Evolutionary conservation across 2,888 invertebrate species (phyloP).

Genomic region (Globia sparganii): DNA sequence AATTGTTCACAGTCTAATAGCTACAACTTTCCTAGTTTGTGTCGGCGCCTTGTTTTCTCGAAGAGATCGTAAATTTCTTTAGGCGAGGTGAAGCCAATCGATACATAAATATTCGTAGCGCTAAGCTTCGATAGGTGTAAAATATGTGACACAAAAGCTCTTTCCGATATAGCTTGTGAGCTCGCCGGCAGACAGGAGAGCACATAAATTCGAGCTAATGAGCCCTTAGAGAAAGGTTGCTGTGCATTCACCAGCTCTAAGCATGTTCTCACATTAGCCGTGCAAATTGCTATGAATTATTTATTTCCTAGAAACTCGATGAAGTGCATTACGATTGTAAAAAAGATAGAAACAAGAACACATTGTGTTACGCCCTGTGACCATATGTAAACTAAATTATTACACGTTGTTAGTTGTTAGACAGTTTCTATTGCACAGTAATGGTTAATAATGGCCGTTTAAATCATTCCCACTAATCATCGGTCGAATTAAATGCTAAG

Average conservation of each 20-base stretch:
- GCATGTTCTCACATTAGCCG: conserved; percentile 83
- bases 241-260: conserved; percentile 73
- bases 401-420: conserved; percentile 65
- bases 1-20: conserved; percentile 87
- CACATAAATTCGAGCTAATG: conserved; percentile 81
- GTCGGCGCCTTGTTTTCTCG: conserved; percentile 75
- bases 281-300: conserved; percentile 84
- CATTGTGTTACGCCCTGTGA: conserved; percentile 76
- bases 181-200: conserved; percentile 66
- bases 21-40: conserved; percentile 79
- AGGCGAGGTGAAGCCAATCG: conserved; percentile 70
- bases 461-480: conserved; percentile 62
- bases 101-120: conserved; percentile 71
- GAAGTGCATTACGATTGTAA: conserved; percentile 75
- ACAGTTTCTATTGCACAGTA: conserved; percentile 66
- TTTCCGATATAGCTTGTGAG: conserved; percentile 68
- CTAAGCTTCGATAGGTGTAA: conserved; percentile 65
- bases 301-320: conserved; percentile 78
- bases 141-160: conserved; percentile 70
- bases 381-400: conserved; percentile 72
- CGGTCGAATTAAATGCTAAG: conserved; percentile 59
- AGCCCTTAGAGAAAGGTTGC: conserved; percentile 82
- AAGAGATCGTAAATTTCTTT: conserved; percentile 77
- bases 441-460: conserved; percentile 66
- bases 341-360: conserved; percentile 74